Evolutionary conservation across 2,888 invertebrate genomes (phyloP).

Genomic region (Ichneumoninae sp.): DNA sequence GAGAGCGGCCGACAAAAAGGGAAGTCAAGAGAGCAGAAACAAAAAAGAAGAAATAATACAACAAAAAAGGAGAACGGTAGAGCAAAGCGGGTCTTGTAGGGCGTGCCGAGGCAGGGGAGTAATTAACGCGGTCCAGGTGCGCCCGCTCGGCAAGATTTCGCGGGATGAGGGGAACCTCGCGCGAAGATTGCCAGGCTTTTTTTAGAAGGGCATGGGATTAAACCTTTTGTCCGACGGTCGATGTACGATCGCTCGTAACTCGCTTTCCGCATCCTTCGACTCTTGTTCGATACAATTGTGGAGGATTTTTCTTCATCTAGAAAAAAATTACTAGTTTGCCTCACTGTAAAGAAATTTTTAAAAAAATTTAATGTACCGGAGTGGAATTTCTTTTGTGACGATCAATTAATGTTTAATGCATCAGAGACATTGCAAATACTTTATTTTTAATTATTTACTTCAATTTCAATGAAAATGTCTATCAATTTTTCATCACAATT

Average conservation of each 20-base stretch:
- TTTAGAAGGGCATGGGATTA: background rate
- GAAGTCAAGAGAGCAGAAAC: conserved; percentile 50
- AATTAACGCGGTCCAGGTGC: conserved; percentile 84
- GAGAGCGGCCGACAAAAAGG: conserved; percentile 84
- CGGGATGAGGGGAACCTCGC: background rate
- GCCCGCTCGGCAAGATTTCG: background rate
- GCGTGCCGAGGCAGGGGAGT: conserved; percentile 80
- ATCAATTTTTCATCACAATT: too few species aligned
- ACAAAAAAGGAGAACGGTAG: background rate
- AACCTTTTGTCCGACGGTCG: background rate
- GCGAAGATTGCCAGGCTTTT: background rate
- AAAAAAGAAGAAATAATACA: conserved; percentile 22
- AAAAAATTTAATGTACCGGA: too few species aligned
- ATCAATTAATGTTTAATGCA: too few species aligned
- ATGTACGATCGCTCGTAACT: background rate
- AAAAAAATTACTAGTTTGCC: too few species aligned
- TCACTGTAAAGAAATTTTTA: too few species aligned
- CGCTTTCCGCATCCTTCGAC: background rate
- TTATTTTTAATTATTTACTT: too few species aligned
- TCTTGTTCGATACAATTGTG: background rate
- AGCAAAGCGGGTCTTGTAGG: conserved; percentile 36
- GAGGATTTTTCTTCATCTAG: too few species aligned
- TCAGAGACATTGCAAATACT: too few species aligned
- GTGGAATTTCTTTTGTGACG: too few species aligned
- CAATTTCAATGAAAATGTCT: too few species aligned